Base-by-base conservation (phyloP, 2,113 vertebrate genomes). In the Shinisaurus crocodilurus region DNA sequence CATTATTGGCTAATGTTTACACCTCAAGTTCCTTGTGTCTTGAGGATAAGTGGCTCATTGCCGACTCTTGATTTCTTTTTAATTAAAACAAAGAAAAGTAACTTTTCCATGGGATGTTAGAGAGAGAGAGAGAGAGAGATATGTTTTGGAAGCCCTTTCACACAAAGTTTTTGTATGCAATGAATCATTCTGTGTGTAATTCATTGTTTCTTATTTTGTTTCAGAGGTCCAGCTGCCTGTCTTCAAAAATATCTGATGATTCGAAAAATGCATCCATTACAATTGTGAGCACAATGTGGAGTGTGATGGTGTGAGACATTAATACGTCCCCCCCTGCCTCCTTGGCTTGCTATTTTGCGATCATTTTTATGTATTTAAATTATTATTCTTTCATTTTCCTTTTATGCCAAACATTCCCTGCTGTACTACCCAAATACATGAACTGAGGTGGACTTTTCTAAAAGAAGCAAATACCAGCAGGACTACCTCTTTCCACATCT, bases 51-150 rank as follows among this genome's bases (percentile, higher is more conserved):
- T 80, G 88, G 20, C 29, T 90, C 34, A 10, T 82, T 69, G 9
- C 74, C 92, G 89, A 91, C 8, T 67, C 90, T 77, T 8, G 91
- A 94, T 95, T 94, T 94, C 92, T 94, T 90, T 93, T 95, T 92
- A 76, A 94, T 95, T 92, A 95, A 84, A 92, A 54, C 27, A 79
- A 70, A 18, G 72, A 74, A 82, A 57, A 85, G 86, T 29, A 91
- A 91, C n/a, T 94, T 91, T 92, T 54, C 84, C 89, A 85, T 92
- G 94, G 93, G 93, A 93, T 93, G 90, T 29, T 48, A 84, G 57
- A 60, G 16, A 1, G 8, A 29, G 48, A 72, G 65, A 27, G 23
- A 27, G 32, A 32, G 90, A 90, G 92, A 18, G 34, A 7, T 87
- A 88, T 54, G 65, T 7, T 87, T 94, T 48, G 89, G 90, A 89